Evolutionary conservation across 2,113 vertebrate species (phyloP), one percentile per base, ranked within the genome.

Genomic region (Corythornis cristatus): DNA sequence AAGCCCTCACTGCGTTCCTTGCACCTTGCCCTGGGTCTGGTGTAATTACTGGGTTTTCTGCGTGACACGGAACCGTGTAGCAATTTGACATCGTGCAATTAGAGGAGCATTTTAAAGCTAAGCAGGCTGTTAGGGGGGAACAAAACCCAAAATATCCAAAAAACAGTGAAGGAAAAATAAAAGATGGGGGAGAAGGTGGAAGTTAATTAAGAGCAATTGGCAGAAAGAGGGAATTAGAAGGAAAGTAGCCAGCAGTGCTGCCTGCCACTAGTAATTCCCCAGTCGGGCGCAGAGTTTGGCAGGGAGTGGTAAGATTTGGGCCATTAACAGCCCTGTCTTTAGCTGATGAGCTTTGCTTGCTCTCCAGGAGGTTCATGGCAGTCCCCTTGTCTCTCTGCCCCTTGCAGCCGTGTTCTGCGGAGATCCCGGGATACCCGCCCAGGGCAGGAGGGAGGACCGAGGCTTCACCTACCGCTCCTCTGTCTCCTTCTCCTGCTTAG

Each of bases 381-480:
- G 12, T 3, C 2, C 9, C 0, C 20, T 3, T n/a, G n/a, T 79
- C 37, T 72, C 58, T 62, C 18, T 54, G 4, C 64, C 79, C 5
- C 67, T 88, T 93, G 25, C 96, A 99, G 99, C 99, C 18, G 99
- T 99, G 79, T 99, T 99, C 98, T 99, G 99, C 4, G 99, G 99
- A 19, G 99, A 99, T 67, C 99, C 99, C 0, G 99, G 99, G 1
- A 97, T 98, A 17, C 99, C 99, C 0, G 98, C 98, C 11, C 98
- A 98, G 31, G 99, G 99, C 42, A 97, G 97, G 81, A 96, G 99
- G 81, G 99, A 99, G 88, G 99, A 99, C 96, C 88, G 98, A 37
- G 99, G 99, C 70, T 99, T 99, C 96, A 99, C 98, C 9, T 99
- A 99, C 96, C 98, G 99, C 54, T 99, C 99, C 0, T 99, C 99